Conservation (phyloP, 2,113 vertebrate genomes). For the Zingel zingel region DNA sequence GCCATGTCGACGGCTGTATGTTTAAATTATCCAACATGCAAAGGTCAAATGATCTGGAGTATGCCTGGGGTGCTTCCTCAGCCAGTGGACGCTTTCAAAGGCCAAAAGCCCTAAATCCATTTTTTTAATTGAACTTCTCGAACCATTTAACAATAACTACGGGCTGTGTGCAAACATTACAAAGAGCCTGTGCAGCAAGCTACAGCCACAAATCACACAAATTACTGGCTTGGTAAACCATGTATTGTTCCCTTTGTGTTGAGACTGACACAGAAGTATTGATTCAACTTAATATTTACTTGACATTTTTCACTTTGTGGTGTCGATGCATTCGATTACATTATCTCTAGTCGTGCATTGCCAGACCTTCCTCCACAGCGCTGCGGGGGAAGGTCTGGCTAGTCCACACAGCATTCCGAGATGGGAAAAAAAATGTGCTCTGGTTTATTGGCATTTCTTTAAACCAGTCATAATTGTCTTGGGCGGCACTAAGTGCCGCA, state of each 20-base stretch:
- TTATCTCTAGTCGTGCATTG: background rate
- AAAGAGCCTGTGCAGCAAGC: background rate
- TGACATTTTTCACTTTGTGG: background rate
- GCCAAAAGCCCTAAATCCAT: conserved; percentile 12
- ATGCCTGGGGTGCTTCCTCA: conserved; percentile 6
- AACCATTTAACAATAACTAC: conserved; percentile 15
- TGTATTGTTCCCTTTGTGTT: background rate
- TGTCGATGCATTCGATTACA: background rate
- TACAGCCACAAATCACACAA: no score
- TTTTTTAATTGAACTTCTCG: conserved; percentile 22
- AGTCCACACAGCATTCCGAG: no score
- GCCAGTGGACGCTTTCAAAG: conserved; percentile 18
- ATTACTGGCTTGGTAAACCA: background rate
- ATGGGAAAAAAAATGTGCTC: no score
- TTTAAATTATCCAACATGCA: conserved; percentile 39
- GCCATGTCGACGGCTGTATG: conserved; percentile 30
- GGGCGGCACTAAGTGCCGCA: no score
- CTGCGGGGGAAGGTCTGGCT: no score
- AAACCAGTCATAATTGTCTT: no score
- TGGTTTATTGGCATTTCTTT: no score
- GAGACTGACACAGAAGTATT: background rate
- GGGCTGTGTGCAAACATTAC: background rate
- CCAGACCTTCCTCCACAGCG: no score
- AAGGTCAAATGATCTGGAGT: conserved; percentile 57
- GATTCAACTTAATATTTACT: background rate